A percentile compares a stretch with the other conserved stretches of the same genome.
Conservation (phyloP, 2,888 invertebrate genomes). For the Norana najaformis region DNA sequence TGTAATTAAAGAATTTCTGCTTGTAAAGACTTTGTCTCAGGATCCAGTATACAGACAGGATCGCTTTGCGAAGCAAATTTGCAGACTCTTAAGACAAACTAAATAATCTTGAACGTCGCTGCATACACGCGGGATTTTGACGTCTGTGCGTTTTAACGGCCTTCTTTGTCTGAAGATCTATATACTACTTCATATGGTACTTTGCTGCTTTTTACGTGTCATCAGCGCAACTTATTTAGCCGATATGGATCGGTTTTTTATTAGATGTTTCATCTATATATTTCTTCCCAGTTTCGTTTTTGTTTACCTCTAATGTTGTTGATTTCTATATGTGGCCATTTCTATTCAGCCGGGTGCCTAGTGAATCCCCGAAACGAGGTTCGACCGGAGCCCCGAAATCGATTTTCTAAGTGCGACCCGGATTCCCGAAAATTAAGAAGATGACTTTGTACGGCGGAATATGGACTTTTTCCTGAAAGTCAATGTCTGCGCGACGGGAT, state of each 20-base stretch:
- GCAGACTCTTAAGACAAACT: not conserved
- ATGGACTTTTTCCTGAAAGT: too few relatives aligned
- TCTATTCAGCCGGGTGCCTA: too few relatives aligned
- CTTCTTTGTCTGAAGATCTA: not conserved
- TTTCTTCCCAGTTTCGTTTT: not conserved
- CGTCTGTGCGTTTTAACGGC: not conserved
- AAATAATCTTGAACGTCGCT: not conserved
- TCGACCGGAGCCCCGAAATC: too few relatives aligned
- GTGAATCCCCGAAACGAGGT: too few relatives aligned
- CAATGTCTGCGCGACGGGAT: too few relatives aligned
- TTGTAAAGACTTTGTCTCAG: not conserved
- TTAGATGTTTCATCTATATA: not conserved
- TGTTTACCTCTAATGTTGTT: not conserved
- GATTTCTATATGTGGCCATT: not conserved
- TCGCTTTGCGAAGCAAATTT: not conserved
- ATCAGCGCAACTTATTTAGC: not conserved
- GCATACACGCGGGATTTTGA: not conserved
- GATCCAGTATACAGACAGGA: not conserved
- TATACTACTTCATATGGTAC: not conserved
- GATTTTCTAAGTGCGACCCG: too few relatives aligned
- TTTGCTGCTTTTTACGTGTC: not conserved
- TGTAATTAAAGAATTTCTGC: slow-evolving; percentile 15
- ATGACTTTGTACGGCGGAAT: too few relatives aligned
- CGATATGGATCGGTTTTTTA: not conserved
- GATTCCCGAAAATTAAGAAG: too few relatives aligned